Percentiles rank a stretch among this genome's conserved stretches.
Conservation (phyloP, 2,888 invertebrate species). For the Drosophila pegasa region DNA sequence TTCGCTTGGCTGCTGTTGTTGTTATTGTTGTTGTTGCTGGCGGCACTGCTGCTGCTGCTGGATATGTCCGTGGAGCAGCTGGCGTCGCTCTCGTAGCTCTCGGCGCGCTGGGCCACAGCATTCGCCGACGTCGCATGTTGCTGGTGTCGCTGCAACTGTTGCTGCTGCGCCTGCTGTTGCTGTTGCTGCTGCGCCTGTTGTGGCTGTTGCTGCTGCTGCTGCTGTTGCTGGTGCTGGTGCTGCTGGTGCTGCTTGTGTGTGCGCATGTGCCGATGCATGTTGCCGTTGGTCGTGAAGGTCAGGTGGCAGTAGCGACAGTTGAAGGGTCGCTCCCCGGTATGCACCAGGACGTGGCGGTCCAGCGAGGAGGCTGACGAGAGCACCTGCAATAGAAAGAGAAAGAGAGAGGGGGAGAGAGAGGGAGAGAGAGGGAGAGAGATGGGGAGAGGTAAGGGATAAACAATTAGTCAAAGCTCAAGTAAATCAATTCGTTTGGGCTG, state of each 20-base stretch:
- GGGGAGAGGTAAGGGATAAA: neutral
- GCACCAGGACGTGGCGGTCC: constrained; percentile 92
- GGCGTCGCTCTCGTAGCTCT: constrained; percentile 87
- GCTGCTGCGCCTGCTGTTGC: constrained; percentile 10
- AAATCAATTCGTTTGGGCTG: neutral
- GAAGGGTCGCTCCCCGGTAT: constrained; percentile 92
- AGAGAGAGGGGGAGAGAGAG: neutral
- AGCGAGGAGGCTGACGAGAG: constrained; percentile 92
- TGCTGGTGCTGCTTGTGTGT: constrained; percentile 87
- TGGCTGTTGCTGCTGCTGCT: constrained; percentile 13
- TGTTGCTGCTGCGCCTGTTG: constrained; percentile 13
- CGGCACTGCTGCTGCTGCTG: constrained; percentile 81
- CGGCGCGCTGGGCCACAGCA: constrained; percentile 54
- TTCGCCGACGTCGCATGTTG: constrained; percentile 7
- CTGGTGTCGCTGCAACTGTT: constrained; percentile 16
- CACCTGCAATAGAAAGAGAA: constrained; percentile 84
- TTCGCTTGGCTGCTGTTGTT: constrained; percentile 82
- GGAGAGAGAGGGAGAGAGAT: neutral
- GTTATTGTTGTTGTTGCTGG: constrained; percentile 77
- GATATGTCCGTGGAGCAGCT: constrained; percentile 86
- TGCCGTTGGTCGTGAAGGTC: constrained; percentile 93
- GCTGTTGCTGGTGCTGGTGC: constrained; percentile 20
- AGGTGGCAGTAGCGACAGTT: constrained; percentile 91
- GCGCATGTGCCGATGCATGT: constrained; percentile 93
- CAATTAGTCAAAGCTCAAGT: neutral